Evolutionary conservation across 2,113 vertebrate genomes (phyloP).

Genomic region (Proteles cristata): DNA sequence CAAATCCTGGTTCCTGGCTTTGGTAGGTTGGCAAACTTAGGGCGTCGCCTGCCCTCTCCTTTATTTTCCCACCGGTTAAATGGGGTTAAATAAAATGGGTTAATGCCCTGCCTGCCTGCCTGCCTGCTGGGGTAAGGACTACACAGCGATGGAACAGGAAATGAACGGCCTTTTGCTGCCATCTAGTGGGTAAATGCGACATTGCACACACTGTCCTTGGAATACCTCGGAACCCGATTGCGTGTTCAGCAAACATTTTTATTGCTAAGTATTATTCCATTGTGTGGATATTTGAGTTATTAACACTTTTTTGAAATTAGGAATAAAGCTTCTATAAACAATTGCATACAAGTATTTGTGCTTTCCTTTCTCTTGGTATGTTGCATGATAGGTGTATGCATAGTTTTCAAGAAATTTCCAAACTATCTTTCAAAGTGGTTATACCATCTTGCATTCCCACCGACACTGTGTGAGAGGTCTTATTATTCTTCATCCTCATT

Average conservation of each 20-base stretch:
- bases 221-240: not conserved
- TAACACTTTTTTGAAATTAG: not conserved
- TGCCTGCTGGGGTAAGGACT: not conserved
- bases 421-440: not conserved
- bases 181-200: not conserved
- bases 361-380: not conserved
- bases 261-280: not conserved
- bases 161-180: not conserved
- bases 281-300: not conserved
- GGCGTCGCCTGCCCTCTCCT: not conserved
- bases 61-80: not conserved
- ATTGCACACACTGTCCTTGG: not conserved
- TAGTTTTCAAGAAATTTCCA: not conserved
- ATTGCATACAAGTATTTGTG: not conserved
- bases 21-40: not conserved
- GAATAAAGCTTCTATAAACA: not conserved
- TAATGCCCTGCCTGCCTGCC: not conserved
- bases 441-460: not conserved
- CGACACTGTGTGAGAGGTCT: not conserved
- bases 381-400: not conserved
- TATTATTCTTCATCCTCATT: not conserved
- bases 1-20: not conserved
- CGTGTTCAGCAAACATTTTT: not conserved
- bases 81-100: no score
- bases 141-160: accelerated